phyloP scores from a whole-genome alignment of 2,797 vertebrate genomes.

The Pygocentrus nattereri region DNA sequence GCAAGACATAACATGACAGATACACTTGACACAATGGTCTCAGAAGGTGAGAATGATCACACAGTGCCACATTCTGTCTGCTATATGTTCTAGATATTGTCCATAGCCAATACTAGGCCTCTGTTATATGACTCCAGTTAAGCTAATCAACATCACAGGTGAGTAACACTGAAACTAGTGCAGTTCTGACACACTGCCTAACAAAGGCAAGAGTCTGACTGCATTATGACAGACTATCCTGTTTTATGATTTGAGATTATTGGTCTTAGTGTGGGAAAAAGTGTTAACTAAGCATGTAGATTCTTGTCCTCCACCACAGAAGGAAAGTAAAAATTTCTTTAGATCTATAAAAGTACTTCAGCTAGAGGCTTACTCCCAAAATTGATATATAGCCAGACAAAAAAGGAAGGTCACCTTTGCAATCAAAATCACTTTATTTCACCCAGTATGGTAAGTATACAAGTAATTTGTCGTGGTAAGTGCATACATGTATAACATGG shows the following conservation, averaged over 20 bases:
- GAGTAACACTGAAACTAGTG: neutral
- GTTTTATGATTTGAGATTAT: too few species aligned
- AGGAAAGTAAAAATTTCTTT: neutral
- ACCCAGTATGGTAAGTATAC: too few species aligned
- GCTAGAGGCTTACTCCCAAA: too few species aligned
- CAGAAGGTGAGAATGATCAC: neutral
- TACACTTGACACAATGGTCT: neutral
- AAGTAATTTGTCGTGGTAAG: too few species aligned
- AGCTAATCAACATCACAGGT: neutral
- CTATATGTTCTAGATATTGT: too few species aligned
- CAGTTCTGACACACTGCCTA: neutral
- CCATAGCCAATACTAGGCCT: neutral
- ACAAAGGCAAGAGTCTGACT: neutral
- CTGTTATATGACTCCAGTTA: neutral
- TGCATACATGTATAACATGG: too few species aligned
- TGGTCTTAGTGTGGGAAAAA: neutral
- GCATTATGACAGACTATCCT: neutral
- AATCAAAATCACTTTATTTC: too few species aligned
- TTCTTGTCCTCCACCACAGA: too few species aligned
- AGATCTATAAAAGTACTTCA: too few species aligned
- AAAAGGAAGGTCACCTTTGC: too few species aligned
- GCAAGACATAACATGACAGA: neutral
- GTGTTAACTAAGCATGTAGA: too few species aligned
- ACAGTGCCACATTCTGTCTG: neutral
- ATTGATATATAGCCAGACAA: too few species aligned